Conservation (phyloP, 2,113 vertebrate species). For the Brachirus orientalis region DNA sequence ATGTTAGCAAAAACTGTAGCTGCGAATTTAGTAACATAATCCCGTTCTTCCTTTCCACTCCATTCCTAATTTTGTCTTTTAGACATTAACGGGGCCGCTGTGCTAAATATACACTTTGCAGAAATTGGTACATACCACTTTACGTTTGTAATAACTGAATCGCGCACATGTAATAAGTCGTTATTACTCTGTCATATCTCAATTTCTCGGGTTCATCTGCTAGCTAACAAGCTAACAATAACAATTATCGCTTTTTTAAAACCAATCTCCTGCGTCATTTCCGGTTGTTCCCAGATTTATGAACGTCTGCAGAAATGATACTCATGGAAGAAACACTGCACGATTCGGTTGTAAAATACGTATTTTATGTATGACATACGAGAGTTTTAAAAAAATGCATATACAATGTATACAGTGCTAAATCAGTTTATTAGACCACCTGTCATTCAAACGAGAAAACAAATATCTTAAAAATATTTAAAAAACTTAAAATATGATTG, state of each 20-base stretch:
- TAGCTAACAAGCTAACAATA: constrained; percentile 84
- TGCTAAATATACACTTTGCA: constrained; percentile 4
- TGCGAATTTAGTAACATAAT: constrained; percentile 50
- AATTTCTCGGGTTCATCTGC: constrained; percentile 56
- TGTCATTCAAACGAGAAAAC: no score
- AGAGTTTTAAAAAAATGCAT: background rate
- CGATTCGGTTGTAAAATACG: background rate
- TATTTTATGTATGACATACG: background rate
- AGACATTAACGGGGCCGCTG: background rate
- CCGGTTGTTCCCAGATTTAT: constrained; percentile 42
- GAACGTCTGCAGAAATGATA: background rate
- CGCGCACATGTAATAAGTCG: constrained; percentile 70
- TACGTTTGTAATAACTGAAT: constrained; percentile 69
- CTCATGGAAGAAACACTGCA: background rate
- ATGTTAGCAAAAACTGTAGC: constrained; percentile 57
- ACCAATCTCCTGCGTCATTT: constrained; percentile 64
- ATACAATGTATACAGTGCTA: no score
- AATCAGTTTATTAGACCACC: no score
- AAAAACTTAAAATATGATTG: no score
- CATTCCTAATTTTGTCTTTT: constrained; percentile 23
- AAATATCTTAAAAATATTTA: no score
- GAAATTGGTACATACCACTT: constrained; percentile 74
- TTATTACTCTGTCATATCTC: constrained; percentile 80
- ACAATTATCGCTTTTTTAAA: constrained; percentile 70
- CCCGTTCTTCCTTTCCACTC: constrained; percentile 19